phyloP scores from a whole-genome alignment of 1,140 invertebrate genomes.

The Drosophila santomea region DNA sequence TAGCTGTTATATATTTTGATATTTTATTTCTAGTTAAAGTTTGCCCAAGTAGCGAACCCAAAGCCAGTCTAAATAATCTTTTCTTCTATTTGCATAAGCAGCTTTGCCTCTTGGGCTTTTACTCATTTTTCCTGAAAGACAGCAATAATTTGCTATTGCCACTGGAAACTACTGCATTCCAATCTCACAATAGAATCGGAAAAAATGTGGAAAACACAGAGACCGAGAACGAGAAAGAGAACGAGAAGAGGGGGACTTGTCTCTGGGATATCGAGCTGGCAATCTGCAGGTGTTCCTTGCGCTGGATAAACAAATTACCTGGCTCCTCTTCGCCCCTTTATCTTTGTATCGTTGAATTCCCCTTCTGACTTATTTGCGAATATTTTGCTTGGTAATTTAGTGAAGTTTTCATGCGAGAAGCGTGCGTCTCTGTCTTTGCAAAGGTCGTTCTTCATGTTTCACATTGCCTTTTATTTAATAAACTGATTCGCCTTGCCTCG shows the following conservation, averaged over 20 bases:
- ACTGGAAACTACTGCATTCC: slow-evolving; percentile 43
- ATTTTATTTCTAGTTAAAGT: not conserved
- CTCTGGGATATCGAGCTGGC: slow-evolving; percentile 22
- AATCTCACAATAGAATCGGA: slow-evolving; percentile 2
- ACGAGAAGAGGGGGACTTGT: not conserved
- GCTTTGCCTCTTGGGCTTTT: slow-evolving; percentile 18
- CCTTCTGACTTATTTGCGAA: slow-evolving; percentile 62
- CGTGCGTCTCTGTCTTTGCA: slow-evolving; percentile 21
- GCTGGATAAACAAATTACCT: slow-evolving; percentile 53
- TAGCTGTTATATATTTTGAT: not conserved
- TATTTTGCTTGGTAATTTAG: slow-evolving; percentile 72
- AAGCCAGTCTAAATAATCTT: not conserved
- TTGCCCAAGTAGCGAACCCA: not conserved
- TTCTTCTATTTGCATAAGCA: slow-evolving; percentile 1
- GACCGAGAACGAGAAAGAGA: too few relatives aligned
- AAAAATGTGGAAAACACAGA: slow-evolving; percentile 17
- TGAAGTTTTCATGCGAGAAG: slow-evolving; percentile 60
- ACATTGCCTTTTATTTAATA: slow-evolving; percentile 63
- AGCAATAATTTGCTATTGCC: slow-evolving; percentile 33
- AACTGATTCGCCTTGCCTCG: slow-evolving; percentile 41
- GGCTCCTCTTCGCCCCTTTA: slow-evolving; percentile 7
- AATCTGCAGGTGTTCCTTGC: slow-evolving; percentile 71
- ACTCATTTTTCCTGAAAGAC: slow-evolving; percentile 7
- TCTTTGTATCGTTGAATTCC: slow-evolving; percentile 40
- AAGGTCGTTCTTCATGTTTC: slow-evolving; percentile 64